Conservation (phyloP, 2,797 vertebrate genomes). For the Yasuhikotakia modesta region DNA sequence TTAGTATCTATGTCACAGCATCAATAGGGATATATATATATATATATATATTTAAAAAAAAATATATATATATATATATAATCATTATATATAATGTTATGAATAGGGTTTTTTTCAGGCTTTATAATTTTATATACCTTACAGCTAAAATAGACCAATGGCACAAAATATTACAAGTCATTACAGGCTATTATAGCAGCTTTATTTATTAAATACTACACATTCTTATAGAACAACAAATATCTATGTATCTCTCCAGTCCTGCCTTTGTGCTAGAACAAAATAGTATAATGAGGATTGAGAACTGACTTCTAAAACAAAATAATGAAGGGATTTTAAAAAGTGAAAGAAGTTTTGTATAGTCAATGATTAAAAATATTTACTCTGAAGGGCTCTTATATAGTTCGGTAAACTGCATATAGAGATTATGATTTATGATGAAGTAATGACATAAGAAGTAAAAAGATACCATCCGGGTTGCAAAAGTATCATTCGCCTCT, state of each 20-base stretch:
- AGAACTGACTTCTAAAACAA: background rate
- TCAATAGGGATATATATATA: too few relatives aligned
- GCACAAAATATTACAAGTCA: conserved; percentile 50
- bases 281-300: too few relatives aligned
- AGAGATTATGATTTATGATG: background rate
- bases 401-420: background rate
- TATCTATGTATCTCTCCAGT: conserved; percentile 62
- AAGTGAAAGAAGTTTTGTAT: background rate
- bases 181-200: conserved; percentile 68
- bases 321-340: background rate
- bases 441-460: background rate
- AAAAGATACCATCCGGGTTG: background rate
- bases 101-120: too few relatives aligned
- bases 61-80: too few relatives aligned
- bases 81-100: too few relatives aligned
- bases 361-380: background rate
- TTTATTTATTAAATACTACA: conserved; percentile 81
- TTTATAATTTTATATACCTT: background rate
- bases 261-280: conserved; percentile 70
- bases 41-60: too few relatives aligned
- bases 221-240: conserved; percentile 78
- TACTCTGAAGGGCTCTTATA: background rate
- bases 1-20: too few relatives aligned
- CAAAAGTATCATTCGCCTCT: background rate
- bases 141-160: background rate